Base-by-base conservation (phyloP, 2,113 vertebrate genomes). In the Nycticryphes semicollaris region DNA sequence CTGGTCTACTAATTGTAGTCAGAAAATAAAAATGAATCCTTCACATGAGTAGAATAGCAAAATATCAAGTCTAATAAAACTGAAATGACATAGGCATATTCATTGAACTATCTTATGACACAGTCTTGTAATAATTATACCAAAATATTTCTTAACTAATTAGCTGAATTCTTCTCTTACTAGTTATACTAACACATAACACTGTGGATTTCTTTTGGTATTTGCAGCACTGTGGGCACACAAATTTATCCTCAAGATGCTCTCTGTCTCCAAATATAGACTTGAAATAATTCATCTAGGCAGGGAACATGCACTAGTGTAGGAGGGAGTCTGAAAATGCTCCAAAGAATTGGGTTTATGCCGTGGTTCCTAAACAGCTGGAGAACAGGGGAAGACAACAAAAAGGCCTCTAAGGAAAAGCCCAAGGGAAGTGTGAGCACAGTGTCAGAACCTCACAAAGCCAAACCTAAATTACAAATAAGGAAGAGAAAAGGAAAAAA, bases 201-300 rank as follows among this genome's bases (percentile, higher is more conserved):
- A 51, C 39, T 66, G 48, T 28, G 28, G 57, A 89, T 75, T 89
- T 19, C 0, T 93, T 93, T 94, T 93, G 57, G 53, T 87, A 96
- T 83, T 91, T 94, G 53, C 81, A 94, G 69, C 30, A 53, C 77
- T 53, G 66, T 68, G 74, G 70, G 74, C 84, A 87, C 39, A 68
- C 33, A 76, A 33, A 94, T 90, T 90, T 96, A 93, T 90, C 79
- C 90, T 88, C 3, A 5, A 94, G 79, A 84, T 39, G 43, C 35
- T 45, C 60, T 84, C 57, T 66, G 54, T 48, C 75, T 92, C 85
- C 3, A 25, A 91, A 94, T 91, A 94, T 50, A 96, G 81, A 91
- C 54, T 79, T 0, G 0, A 87, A 53, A 91, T 60, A 90, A 83
- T 73, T 93, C 69, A 82, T 77, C 70, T 43, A 90, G 31, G 83